Conservation (phyloP, 2,113 vertebrate species). For the Petrocephalus zakoni region DNA sequence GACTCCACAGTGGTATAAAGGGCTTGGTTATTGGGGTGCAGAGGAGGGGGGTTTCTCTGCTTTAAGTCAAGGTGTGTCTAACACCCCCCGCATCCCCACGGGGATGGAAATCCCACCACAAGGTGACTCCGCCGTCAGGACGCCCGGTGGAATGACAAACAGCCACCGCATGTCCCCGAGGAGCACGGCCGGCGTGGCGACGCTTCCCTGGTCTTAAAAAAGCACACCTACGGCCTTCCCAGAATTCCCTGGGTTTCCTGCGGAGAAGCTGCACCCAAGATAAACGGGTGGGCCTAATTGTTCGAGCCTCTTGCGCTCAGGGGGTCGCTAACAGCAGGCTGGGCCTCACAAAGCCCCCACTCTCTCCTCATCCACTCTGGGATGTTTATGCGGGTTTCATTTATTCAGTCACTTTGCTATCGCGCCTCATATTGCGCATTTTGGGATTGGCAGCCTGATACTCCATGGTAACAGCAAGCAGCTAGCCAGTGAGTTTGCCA, state of each 20-base stretch:
- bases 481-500: background rate
- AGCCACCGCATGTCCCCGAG: background rate
- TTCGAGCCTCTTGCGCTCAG: background rate
- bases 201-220: background rate
- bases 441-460: background rate
- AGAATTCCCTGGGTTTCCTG: background rate
- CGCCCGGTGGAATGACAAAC: constrained; percentile 5
- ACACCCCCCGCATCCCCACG: background rate
- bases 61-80: background rate
- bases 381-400: background rate
- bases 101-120: background rate
- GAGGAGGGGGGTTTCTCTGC: background rate
- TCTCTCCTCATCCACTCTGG: background rate
- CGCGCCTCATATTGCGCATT: background rate
- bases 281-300: constrained; percentile 2
- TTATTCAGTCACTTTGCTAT: background rate
- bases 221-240: background rate
- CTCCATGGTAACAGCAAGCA: background rate
- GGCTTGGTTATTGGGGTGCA: background rate
- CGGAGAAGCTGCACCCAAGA: background rate
- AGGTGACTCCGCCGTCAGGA: constrained; percentile 14
- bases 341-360: background rate
- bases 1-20: constrained; percentile 1
- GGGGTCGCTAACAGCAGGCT: background rate
- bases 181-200: background rate